Evolutionary conservation across 1,140 invertebrate species (phyloP).

Genomic region (Lepidotrigona ventralis): DNA sequence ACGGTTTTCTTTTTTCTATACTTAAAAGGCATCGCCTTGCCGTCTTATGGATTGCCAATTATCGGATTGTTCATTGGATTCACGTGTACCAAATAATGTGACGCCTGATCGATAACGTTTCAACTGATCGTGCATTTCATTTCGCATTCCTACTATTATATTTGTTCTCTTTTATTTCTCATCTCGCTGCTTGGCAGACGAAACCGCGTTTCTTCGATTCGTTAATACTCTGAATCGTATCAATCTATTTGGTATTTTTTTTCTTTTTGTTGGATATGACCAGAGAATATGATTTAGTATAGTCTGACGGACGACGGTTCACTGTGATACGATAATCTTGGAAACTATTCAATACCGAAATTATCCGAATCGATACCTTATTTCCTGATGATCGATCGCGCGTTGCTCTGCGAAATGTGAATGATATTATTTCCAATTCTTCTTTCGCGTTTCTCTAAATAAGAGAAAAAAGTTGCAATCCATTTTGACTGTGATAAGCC

Average conservation of each 20-base stretch:
- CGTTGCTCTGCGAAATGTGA: not conserved
- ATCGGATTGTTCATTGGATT: not conserved
- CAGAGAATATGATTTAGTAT: too few species aligned
- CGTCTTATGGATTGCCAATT: not conserved
- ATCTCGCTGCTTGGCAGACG: not conserved
- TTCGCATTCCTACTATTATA: not conserved
- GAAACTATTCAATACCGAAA: not conserved
- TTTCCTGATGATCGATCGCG: not conserved
- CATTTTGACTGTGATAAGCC: too few species aligned
- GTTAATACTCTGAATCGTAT: not conserved
- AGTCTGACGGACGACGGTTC: not conserved
- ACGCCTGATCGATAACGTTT: not conserved
- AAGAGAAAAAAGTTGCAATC: not conserved
- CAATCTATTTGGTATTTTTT: not conserved
- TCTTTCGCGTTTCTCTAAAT: not conserved
- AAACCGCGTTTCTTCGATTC: not conserved
- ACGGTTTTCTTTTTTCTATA: not conserved
- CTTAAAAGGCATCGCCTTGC: not conserved
- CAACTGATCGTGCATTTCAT: not conserved
- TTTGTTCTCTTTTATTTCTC: not conserved
- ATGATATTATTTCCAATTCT: not conserved
- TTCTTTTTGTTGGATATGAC: not conserved
- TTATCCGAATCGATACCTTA: not conserved
- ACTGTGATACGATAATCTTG: conserved; percentile 1
- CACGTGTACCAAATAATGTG: not conserved